phyloP scores from a whole-genome alignment of 1,140 invertebrate genomes.

The Pinna nobilis region DNA sequence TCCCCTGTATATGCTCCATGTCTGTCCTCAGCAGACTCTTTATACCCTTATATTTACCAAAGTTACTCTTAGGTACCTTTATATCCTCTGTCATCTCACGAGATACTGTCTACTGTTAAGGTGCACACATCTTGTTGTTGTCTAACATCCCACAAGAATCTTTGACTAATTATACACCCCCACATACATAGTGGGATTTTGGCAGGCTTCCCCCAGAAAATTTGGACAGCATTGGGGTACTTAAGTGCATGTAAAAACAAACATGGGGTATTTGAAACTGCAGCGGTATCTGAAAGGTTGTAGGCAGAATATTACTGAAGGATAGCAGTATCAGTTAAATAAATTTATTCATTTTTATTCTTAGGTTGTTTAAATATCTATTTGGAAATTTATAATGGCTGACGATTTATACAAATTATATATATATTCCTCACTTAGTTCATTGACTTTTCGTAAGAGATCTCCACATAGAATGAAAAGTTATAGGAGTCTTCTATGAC shows the following conservation, averaged over 20 bases:
- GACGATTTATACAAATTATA: too few relatives aligned
- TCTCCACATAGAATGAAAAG: too few relatives aligned
- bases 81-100: constrained; percentile 14
- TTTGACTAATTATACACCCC: background rate
- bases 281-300: background rate
- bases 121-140: too few relatives aligned
- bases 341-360: too few relatives aligned
- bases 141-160: too few relatives aligned
- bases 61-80: constrained; percentile 7
- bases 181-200: background rate
- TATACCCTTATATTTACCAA: constrained; percentile 32
- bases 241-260: background rate
- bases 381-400: too few relatives aligned
- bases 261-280: background rate
- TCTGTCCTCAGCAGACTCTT: constrained; percentile 34
- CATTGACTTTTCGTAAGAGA: too few relatives aligned
- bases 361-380: too few relatives aligned
- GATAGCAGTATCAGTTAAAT: background rate
- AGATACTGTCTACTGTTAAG: constrained; percentile 22
- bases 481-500: too few relatives aligned
- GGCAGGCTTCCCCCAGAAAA: background rate
- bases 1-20: constrained; percentile 9
- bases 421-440: too few relatives aligned
- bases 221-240: too few relatives aligned
- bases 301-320: background rate